Percentiles rank a stretch among this genome's conserved stretches.
These are phyloP conservation scores for Lepisosteus oculatus DNA, from an alignment of 2,113 vertebrate species.

Conservation along the genomic window DNA sequence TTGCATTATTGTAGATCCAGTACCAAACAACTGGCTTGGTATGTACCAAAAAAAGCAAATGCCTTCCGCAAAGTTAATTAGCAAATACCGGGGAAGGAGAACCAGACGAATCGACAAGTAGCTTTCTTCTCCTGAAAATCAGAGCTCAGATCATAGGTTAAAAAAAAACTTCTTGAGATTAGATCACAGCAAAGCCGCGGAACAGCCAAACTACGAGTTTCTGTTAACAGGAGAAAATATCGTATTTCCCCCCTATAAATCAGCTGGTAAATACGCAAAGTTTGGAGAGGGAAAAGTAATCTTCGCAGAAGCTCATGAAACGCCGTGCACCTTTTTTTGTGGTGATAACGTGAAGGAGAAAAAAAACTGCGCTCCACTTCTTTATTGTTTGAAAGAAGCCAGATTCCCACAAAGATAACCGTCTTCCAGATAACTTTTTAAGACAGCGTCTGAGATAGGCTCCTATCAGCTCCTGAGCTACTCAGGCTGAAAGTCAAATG, in stretches of 20 bases:
- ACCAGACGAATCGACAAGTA: background rate
- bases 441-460: background rate
- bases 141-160: background rate
- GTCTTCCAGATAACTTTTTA: slow-evolving; percentile 12
- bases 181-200: too few relatives aligned
- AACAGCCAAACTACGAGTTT: too few relatives aligned
- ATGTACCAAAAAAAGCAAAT: slow-evolving; percentile 5
- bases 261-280: background rate
- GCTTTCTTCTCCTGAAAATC: background rate
- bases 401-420: background rate
- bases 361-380: background rate
- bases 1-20: slow-evolving; percentile 1
- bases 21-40: background rate
- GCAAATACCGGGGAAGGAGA: background rate
- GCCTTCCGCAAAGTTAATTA: background rate
- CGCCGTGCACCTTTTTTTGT: background rate
- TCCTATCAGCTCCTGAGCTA: background rate
- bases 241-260: too few relatives aligned
- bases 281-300: background rate
- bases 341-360: slow-evolving; percentile 1
- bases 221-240: too few relatives aligned
- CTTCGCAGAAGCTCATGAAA: background rate
- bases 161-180: too few relatives aligned
- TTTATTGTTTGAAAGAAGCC: slow-evolving; percentile 7
- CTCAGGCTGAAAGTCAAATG: background rate